A percentile compares a stretch with the other conserved stretches of the same genome.
phyloP scores from a whole-genome alignment of 2,888 invertebrate genomes.

The Smittia sp. region DNA sequence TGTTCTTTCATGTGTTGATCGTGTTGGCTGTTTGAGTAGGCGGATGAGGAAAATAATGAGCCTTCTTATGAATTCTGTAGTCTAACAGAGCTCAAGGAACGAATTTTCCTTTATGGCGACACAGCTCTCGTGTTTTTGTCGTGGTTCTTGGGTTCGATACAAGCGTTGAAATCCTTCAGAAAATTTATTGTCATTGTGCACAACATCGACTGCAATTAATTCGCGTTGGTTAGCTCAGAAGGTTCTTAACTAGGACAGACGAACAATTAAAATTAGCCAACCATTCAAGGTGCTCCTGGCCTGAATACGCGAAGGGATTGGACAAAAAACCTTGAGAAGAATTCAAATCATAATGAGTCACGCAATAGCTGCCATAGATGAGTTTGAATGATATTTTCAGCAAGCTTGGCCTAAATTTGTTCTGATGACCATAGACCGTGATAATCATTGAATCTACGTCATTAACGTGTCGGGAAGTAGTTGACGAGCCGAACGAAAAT shows the following conservation, averaged over 20 bases:
- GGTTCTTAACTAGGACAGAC: no score
- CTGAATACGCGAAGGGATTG: neutral
- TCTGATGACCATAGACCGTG: no score
- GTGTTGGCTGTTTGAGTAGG: neutral
- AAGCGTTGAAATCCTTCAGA: neutral
- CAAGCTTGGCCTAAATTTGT: neutral
- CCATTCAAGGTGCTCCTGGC: neutral
- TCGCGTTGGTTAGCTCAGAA: neutral
- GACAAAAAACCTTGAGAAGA: neutral
- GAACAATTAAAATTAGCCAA: no score
- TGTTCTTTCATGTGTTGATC: neutral
- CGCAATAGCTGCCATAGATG: conserved; percentile 34
- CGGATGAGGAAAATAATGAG: conserved; percentile 31
- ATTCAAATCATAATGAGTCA: conserved; percentile 36
- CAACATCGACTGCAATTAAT: conserved; percentile 3
- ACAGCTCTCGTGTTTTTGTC: neutral
- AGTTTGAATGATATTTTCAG: neutral
- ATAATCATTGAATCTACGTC: no score
- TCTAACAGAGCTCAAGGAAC: conserved; percentile 23
- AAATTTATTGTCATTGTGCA: neutral
- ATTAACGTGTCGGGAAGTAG: neutral
- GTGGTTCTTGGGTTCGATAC: neutral
- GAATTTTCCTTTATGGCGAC: conserved; percentile 22
- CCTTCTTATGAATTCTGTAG: conserved; percentile 35
- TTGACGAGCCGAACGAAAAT: neutral